Percentiles rank a stretch among this genome's conserved stretches.
Evolutionary conservation across 2,888 invertebrate species (phyloP).

Genomic region (Itoplectis maculator): DNA sequence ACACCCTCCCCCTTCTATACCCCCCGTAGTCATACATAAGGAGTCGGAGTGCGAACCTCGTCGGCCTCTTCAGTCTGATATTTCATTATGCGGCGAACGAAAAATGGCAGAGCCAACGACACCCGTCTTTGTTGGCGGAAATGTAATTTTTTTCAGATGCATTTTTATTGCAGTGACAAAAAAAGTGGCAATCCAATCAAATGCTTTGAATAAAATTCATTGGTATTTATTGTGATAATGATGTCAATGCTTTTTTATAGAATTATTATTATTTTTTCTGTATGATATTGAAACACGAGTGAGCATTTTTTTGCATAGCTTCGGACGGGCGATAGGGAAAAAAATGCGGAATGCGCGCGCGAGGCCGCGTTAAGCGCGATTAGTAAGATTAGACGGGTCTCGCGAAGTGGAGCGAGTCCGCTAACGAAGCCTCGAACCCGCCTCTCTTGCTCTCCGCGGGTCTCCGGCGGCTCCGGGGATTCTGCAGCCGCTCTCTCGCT

Average conservation of each 20-base stretch:
- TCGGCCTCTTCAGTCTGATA: constrained; percentile 27
- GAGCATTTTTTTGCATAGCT: not conserved
- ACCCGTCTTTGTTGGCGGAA: too few species aligned
- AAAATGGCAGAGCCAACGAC: constrained; percentile 2
- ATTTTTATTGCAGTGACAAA: too few species aligned
- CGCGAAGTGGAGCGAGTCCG: constrained; percentile 51
- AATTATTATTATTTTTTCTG: too few species aligned
- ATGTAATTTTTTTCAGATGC: too few species aligned
- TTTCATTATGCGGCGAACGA: constrained; percentile 15
- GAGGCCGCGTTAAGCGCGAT: constrained; percentile 54
- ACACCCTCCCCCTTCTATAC: constrained; percentile 2
- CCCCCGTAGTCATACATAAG: not conserved
- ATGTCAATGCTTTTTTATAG: too few species aligned
- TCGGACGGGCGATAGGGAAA: not conserved
- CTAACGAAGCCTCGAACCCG: constrained; percentile 34
- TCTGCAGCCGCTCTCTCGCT: not conserved
- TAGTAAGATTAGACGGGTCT: constrained; percentile 52
- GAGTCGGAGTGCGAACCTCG: constrained; percentile 31
- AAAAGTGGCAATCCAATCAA: too few species aligned
- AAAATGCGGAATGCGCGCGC: constrained; percentile 7
- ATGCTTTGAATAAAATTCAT: too few species aligned
- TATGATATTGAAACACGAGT: not conserved
- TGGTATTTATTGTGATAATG: too few species aligned
- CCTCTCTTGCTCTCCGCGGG: not conserved
- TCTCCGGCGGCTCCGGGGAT: constrained; percentile 5